Evolutionary conservation across 2,113 vertebrate genomes (phyloP).

Genomic region (Neopipo cinnamomea): DNA sequence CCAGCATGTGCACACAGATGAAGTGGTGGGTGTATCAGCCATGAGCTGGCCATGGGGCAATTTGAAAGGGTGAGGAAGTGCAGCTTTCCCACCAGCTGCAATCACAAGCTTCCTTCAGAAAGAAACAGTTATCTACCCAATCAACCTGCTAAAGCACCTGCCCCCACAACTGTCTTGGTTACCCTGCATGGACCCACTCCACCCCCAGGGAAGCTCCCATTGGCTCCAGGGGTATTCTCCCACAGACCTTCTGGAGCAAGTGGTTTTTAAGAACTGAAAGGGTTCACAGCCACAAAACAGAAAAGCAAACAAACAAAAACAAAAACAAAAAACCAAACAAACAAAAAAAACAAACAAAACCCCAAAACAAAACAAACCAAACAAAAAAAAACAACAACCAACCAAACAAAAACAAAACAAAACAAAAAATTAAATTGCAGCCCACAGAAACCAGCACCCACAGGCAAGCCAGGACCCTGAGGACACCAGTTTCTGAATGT

Average conservation of each 20-base stretch:
- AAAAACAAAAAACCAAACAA: not conserved
- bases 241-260: not conserved
- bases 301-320: not conserved
- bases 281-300: not conserved
- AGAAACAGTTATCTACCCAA: not conserved
- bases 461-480: not conserved
- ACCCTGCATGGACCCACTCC: not conserved
- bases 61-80: not conserved
- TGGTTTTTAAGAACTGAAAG: not conserved
- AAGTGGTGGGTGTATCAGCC: not conserved
- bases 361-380: not conserved
- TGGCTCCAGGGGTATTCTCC: not conserved
- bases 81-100: accelerated
- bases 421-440: not conserved
- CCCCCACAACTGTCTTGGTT: not conserved
- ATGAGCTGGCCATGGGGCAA: not conserved
- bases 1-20: not conserved
- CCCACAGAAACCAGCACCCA: not conserved
- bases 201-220: not conserved
- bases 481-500: accelerated
- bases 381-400: not conserved
- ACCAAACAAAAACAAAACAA: accelerated
- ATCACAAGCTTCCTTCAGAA: not conserved
- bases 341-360: not conserved
- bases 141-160: not conserved